Evolutionary conservation across 2,888 invertebrate species (phyloP), one percentile per base, ranked within the genome.

Genomic region (Drosophila picticornis): DNA sequence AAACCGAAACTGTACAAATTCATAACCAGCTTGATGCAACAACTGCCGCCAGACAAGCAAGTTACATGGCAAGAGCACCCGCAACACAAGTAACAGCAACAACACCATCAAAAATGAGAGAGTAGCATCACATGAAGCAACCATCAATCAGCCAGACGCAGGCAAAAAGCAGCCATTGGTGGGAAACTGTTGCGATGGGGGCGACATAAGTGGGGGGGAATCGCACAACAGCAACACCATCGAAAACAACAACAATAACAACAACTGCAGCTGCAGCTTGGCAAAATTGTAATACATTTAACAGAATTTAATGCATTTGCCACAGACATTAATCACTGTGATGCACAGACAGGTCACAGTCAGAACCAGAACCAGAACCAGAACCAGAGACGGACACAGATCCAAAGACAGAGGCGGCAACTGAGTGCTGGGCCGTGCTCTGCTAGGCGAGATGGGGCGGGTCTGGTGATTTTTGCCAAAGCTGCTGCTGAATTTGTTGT

Each of bases 301-400:
- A 91, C 91, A 90, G 92, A 92, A 92, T 92, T 92, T 92, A 92
- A 92, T 92, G 92, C 92, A 92, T 92, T 92, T 92, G 92, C 92
- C 92, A 92, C 92, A 92, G 88, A 91, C 92, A 92, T 92, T 92
- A 92, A 92, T 92, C 92, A 92, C 92, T 92, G 91, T 91, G 91
- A 91, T 90, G 91, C 91, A 88, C 85, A 90, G 83, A 80, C 81
- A 81, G 82, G 77, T 73, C 77, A 72, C 66, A 78, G 79, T 78
- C 83, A 84, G 73, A 72, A 48, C 50, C 78, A 80, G 74, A 68
- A 57, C 53, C 60, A 66, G 55, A 58, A 40, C 48, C 43, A 38
- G 38, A 51, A 40, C 55, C 51, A 58, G 72, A 53, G 48, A 31
- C 75, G 65, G 59, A 50, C 38, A 32, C 53, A 64, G 43, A 32